These are phyloP conservation scores for Falco biarmicus DNA, from an alignment of 2,797 vertebrate genomes.

Conservation along the genomic window DNA sequence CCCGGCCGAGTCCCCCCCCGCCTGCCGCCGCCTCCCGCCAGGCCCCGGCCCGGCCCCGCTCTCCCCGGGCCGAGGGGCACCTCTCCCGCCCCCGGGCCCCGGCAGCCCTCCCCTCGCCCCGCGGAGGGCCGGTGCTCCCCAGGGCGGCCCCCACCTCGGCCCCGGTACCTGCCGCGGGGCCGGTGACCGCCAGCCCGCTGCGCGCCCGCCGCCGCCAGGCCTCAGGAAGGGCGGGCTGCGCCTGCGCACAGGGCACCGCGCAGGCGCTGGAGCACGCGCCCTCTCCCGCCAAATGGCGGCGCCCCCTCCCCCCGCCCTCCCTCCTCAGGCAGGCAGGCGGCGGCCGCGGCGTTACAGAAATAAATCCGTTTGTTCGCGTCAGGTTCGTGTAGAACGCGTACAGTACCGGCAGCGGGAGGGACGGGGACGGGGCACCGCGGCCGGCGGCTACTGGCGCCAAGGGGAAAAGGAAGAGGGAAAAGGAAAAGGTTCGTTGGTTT, in stretches of 20 bases:
- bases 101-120: not conserved
- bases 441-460: not conserved
- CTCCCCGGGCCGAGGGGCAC: not conserved
- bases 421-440: not conserved
- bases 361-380: conserved; percentile 86
- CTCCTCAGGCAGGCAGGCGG: not conserved
- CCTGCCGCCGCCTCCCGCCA: not conserved
- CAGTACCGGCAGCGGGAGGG: conserved; percentile 79
- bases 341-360: conserved; percentile 75
- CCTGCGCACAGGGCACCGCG: not conserved
- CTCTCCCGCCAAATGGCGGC: not conserved
- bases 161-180: not conserved
- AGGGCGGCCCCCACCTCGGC: not conserved
- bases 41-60: not conserved
- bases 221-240: not conserved
- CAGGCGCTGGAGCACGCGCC: not conserved
- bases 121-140: not conserved
- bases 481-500: not conserved
- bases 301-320: too few species aligned
- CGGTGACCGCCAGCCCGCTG: not conserved
- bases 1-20: not conserved
- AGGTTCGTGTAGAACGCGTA: conserved; percentile 79
- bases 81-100: not conserved
- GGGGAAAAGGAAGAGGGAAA: not conserved
- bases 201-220: not conserved